Base-by-base conservation (phyloP, 37 sponge, comb jelly and placozoan species). In the Hormiphora californensis region DNA sequence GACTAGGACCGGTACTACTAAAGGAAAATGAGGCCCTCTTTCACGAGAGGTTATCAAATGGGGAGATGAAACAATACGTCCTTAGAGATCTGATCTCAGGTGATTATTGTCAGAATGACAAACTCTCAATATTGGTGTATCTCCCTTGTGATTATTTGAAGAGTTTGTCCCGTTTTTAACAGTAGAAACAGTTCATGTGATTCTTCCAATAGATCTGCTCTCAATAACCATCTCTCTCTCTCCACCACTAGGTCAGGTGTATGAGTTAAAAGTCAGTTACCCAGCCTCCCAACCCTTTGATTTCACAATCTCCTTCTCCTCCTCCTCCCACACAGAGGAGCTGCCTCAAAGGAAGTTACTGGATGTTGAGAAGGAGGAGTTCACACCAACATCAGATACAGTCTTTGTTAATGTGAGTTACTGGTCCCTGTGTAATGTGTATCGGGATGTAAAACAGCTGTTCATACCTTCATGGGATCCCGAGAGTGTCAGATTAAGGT, bases 231-330 rank as follows among this genome's bases (percentile, higher is more conserved):
- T n/a, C n/a, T n/a, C n/a, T n/a, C n/a, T n/a, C n/a, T n/a, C n/a
- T n/a, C n/a, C n/a, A n/a, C n/a, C n/a, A 34, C 17, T 38, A 73
- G 81, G 81, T 2, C 46, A 73, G 25, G 2, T 73, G 25, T 73
- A 73, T 46, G 81, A 73, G 81, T 73, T 73, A 21, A 73, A 73
- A 73, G 81, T 73, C 4, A 73, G 81, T 40, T 73, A 73, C 81
- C 81, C 81, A 11, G 81, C 81, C 5, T 36, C 81, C 1, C 81
- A 73, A 17, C 81, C 81, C 81, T 73, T 43, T 33, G 5, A 23
- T 46, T 73, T 73, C 25, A 73, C 81, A 43, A 73, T 73, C 32
- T 8, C 81, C 43, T 73, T 73, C 81, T 73, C 81, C 2, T 4
- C 19, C 41, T 43, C 43, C 25, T 43, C 43, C 25, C 44, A 43